phyloP scores from a whole-genome alignment of 2,797 vertebrate genomes.

The Menidia menidia region DNA sequence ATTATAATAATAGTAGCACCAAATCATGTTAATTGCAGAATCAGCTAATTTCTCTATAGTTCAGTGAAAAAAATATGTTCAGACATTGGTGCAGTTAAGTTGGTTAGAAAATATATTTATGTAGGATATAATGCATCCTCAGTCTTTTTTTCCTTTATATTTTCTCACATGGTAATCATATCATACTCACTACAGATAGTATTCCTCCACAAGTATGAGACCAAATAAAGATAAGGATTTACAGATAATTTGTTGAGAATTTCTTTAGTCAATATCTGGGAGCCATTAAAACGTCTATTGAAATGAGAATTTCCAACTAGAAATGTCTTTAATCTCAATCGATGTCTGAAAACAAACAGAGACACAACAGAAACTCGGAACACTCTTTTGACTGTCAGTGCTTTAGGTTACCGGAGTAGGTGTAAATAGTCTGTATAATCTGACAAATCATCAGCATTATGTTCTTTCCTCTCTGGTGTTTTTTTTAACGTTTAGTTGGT shows the following conservation, averaged over 20 bases:
- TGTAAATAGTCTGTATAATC: constrained; percentile 9
- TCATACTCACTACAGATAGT: not conserved
- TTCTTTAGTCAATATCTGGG: too few species aligned
- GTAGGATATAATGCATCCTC: not conserved
- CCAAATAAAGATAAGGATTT: too few species aligned
- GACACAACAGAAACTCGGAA: not conserved
- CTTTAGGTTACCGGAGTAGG: not conserved
- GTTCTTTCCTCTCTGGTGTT: constrained; percentile 4
- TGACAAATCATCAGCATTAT: constrained; percentile 10
- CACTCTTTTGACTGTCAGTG: not conserved
- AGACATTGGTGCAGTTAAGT: not conserved
- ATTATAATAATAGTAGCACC: not conserved
- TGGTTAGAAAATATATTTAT: not conserved
- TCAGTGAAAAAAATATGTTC: not conserved
- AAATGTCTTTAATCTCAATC: too few species aligned
- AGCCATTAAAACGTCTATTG: too few species aligned
- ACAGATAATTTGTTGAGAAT: too few species aligned
- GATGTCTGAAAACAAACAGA: not conserved
- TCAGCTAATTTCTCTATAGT: not conserved
- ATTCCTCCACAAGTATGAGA: too few species aligned
- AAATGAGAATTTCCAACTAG: too few species aligned
- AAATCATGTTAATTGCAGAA: not conserved
- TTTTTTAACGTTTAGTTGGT: constrained; percentile 30
- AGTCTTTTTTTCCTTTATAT: not conserved
- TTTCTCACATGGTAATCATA: not conserved